Percentiles rank a stretch among this genome's conserved stretches.
Conservation (phyloP, 2,797 vertebrate genomes). For the Falco berigora region DNA sequence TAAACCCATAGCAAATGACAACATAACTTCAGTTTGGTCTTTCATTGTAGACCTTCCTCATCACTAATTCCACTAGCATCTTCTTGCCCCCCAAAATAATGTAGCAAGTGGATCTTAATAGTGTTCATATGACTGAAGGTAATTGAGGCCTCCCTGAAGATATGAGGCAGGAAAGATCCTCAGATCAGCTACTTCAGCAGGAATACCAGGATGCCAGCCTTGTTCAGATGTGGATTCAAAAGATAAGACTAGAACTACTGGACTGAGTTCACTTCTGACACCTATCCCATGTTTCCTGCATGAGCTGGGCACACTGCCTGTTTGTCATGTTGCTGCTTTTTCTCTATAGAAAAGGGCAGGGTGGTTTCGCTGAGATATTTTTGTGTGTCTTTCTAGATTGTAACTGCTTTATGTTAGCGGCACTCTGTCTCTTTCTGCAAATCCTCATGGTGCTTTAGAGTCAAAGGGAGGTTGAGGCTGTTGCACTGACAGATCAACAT, state of each 20-base stretch:
- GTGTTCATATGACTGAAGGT: background rate
- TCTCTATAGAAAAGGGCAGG: background rate
- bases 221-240: background rate
- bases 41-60: background rate
- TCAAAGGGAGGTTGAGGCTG: background rate
- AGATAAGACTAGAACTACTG: background rate
- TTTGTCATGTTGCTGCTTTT: background rate
- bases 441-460: background rate
- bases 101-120: background rate
- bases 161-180: background rate
- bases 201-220: background rate
- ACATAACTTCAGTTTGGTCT: background rate
- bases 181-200: background rate
- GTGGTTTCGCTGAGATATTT: background rate
- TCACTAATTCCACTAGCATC: background rate
- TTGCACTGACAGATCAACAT: background rate
- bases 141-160: background rate
- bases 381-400: background rate
- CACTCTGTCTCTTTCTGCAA: background rate
- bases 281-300: background rate
- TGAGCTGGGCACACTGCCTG: rapidly evolving
- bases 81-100: background rate
- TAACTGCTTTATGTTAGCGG: background rate
- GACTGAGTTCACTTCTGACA: background rate
- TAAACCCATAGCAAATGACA: background rate